Base-by-base conservation (phyloP, 1,140 invertebrate genomes). In the Brevipalpus yothersi region DNA sequence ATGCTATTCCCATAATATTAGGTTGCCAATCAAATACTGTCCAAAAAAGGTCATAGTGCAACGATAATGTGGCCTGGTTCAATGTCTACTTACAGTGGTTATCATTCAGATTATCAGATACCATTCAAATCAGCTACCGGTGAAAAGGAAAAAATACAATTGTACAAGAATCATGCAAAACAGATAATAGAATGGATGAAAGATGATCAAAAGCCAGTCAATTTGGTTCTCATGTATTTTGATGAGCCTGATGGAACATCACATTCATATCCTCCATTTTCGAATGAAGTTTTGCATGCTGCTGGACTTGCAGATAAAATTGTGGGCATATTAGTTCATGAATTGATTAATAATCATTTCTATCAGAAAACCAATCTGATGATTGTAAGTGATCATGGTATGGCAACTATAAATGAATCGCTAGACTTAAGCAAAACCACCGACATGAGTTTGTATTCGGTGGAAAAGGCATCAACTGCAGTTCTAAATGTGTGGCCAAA, bases 331-430 rank as follows among this genome's bases (percentile, higher is more conserved):
- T 60, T 69, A 21, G 49, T 62, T 10, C 51, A 66, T 0, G 54
- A 58, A 58, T 51, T 69, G 31, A 17, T 49, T 19, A 40, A 65
- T 17, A 49, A 53, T n/a, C 19, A 53, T 11, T 53, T 69, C 19
- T 63, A 41, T 7, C 42, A 67, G n/a, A 51, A 43, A 21, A 58
- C 66, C 3, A 69, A 69, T 62, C 21, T 69, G n/a, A 67, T 69
- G 1, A 31, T 69, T 43, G 23, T 66, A 31, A 66, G 65, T 53
- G 68, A 69, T 62, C 68, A 69, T 64, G 68, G 68, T 43, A 69
- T 69, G 67, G 42, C 61, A 21, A 49, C 62, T 47, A 60, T 69
- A 1, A 60, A 15, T 13, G 51, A 55, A 21, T 51, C 64, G 11
- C 65, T 69, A 43, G 53, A 67, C 43, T 58, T 69, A 42, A 43